Evolutionary conservation across 2,113 vertebrate species (phyloP).

Genomic region (Tragelaphus strepsiceros): DNA sequence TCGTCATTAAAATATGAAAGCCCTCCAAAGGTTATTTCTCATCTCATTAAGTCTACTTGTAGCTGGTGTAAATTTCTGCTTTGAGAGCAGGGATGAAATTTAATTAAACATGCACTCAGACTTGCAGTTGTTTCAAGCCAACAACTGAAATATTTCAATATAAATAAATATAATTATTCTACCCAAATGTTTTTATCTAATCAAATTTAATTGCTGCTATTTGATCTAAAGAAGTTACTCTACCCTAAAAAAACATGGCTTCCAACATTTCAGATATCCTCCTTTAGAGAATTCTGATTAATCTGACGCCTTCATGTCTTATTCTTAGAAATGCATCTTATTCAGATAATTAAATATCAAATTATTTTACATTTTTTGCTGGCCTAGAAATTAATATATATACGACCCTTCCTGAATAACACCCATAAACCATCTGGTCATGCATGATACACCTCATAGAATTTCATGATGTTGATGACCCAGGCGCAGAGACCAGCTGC

Average conservation of each 20-base stretch:
- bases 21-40: neutral
- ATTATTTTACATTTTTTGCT: neutral
- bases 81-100: neutral
- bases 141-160: constrained; percentile 11
- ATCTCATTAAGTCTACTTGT: neutral
- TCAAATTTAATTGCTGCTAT: constrained; percentile 12
- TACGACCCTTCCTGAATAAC: neutral
- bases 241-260: neutral
- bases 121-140: neutral
- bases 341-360: neutral
- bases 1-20: neutral
- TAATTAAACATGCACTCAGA: neutral
- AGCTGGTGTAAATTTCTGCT: neutral
- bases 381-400: neutral
- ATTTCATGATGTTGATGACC: constrained; percentile 86
- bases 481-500: constrained; percentile 89
- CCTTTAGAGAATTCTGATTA: neutral
- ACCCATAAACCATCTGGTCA: neutral
- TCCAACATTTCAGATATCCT: neutral
- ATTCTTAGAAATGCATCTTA: neutral
- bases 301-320: neutral
- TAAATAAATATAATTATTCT: constrained; percentile 27
- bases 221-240: constrained; percentile 1
- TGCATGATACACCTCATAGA: constrained; percentile 81
- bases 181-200: neutral